These are phyloP conservation scores for Merops nubicus DNA, from an alignment of 2,113 vertebrate genomes.

Conservation along the genomic window DNA sequence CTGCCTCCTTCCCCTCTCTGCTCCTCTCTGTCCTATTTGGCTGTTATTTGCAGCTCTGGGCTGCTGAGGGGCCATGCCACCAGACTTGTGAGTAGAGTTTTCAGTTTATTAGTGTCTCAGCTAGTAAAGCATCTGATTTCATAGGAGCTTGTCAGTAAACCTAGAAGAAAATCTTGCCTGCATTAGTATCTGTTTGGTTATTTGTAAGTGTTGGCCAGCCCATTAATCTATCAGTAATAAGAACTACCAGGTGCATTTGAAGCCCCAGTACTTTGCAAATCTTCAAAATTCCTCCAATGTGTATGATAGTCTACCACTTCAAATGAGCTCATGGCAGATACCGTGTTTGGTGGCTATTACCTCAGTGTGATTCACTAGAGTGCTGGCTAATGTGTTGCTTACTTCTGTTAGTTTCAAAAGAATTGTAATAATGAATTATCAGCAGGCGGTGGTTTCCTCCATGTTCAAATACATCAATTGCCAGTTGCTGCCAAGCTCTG, in stretches of 20 bases:
- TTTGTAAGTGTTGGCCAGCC: not conserved
- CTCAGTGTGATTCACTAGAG: constrained; percentile 21
- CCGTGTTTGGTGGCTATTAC: not conserved
- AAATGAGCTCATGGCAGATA: not conserved
- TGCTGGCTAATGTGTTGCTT: constrained; percentile 36
- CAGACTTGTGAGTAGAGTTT: not conserved
- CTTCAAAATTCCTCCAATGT: not conserved
- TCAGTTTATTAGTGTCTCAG: not conserved
- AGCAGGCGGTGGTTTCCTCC: constrained; percentile 15
- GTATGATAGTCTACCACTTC: not conserved
- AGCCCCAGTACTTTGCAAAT: not conserved
- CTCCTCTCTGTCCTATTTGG: not conserved
- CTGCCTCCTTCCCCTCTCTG: not conserved
- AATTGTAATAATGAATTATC: constrained; percentile 56
- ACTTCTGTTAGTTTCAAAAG: constrained; percentile 42
- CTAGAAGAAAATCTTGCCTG: not conserved
- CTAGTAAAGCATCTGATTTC: not conserved
- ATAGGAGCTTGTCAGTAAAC: not conserved
- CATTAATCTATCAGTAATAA: not conserved
- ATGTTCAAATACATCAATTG: constrained; percentile 33
- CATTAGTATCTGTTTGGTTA: not conserved
- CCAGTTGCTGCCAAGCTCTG: constrained; percentile 15
- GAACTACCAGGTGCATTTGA: not conserved
- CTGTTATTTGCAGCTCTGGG: not conserved
- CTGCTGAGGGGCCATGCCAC: not conserved